These are phyloP conservation scores for Sebastes trivittatus DNA, from an alignment of 2,797 vertebrate species.

Conservation along the genomic window DNA sequence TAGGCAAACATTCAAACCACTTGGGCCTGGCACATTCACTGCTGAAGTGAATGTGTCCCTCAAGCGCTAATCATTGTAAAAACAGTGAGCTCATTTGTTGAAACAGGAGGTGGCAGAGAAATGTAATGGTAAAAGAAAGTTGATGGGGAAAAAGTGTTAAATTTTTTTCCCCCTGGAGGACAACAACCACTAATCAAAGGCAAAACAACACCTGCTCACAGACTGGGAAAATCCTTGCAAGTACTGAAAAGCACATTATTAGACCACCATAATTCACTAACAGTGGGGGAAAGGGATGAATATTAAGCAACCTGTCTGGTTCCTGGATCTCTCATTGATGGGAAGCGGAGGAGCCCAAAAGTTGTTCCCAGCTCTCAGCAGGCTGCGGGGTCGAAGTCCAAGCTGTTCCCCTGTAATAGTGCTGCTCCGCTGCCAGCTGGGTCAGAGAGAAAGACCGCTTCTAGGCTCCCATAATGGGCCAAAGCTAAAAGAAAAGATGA, in stretches of 20 bases:
- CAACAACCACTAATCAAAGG: slow-evolving; percentile 33
- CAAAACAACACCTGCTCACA: slow-evolving; percentile 42
- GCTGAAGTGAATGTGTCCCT: slow-evolving; percentile 43
- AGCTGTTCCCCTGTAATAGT: slow-evolving; percentile 63
- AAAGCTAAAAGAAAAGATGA: slow-evolving; percentile 45
- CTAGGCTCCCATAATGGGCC: slow-evolving; percentile 45
- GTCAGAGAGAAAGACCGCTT: slow-evolving; percentile 35
- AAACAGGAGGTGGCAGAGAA: slow-evolving; percentile 12
- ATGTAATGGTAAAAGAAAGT: slow-evolving; percentile 28
- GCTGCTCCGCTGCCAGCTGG: slow-evolving; percentile 54
- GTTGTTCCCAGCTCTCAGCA: slow-evolving; percentile 54
- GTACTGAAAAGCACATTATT: slow-evolving; percentile 55
- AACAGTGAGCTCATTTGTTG: slow-evolving; percentile 66
- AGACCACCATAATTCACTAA: slow-evolving; percentile 40
- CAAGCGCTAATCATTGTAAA: slow-evolving; percentile 45
- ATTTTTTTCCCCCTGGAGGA: background rate
- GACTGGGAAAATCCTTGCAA: slow-evolving; percentile 20
- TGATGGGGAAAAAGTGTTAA: background rate
- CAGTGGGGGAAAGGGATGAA: slow-evolving; percentile 33
- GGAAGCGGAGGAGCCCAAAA: slow-evolving; percentile 43
- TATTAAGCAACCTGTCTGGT: slow-evolving; percentile 47
- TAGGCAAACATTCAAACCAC: slow-evolving; percentile 27
- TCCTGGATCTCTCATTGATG: slow-evolving; percentile 38
- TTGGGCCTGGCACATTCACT: slow-evolving; percentile 16
- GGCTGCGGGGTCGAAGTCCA: slow-evolving; percentile 69